A percentile compares a stretch with the other conserved stretches of the same genome.
phyloP scores from a whole-genome alignment of 2,888 invertebrate species.

The Spisula solida region DNA sequence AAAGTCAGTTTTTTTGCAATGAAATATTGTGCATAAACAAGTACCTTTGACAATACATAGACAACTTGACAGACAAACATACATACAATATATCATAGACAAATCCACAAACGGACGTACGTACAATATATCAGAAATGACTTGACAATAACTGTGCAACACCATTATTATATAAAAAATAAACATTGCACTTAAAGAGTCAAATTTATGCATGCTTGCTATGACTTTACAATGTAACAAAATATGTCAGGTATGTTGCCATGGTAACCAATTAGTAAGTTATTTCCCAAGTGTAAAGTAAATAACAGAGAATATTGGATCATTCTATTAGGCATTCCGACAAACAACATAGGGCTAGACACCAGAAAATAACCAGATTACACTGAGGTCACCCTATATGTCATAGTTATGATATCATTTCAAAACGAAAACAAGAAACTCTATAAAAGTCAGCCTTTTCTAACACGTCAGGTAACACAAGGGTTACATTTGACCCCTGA shows the following conservation, averaged over 20 bases:
- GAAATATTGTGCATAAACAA: conserved; percentile 46
- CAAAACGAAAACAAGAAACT: neutral
- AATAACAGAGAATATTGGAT: conserved; percentile 9
- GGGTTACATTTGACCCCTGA: too few species aligned
- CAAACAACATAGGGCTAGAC: neutral
- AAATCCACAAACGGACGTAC: neutral
- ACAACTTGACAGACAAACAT: neutral
- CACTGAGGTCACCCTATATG: neutral
- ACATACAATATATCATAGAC: conserved; percentile 11
- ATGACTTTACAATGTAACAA: neutral
- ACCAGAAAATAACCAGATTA: neutral
- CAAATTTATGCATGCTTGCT: conserved; percentile 21
- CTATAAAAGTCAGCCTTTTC: too few species aligned
- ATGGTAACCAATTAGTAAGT: conserved; percentile 18
- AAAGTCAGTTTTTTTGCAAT: conserved; percentile 41
- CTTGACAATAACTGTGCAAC: neutral
- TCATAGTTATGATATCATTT: neutral
- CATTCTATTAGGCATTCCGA: neutral
- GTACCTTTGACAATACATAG: conserved; percentile 39
- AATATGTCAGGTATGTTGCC: neutral
- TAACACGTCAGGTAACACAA: too few species aligned
- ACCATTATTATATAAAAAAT: neutral
- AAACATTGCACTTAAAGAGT: conserved; percentile 20
- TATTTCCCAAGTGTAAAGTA: neutral
- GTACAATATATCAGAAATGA: neutral